Percentiles rank a stretch among this genome's conserved stretches.
Evolutionary conservation across 2,113 vertebrate genomes (phyloP).

Genomic region (Raphicerus campestris): DNA sequence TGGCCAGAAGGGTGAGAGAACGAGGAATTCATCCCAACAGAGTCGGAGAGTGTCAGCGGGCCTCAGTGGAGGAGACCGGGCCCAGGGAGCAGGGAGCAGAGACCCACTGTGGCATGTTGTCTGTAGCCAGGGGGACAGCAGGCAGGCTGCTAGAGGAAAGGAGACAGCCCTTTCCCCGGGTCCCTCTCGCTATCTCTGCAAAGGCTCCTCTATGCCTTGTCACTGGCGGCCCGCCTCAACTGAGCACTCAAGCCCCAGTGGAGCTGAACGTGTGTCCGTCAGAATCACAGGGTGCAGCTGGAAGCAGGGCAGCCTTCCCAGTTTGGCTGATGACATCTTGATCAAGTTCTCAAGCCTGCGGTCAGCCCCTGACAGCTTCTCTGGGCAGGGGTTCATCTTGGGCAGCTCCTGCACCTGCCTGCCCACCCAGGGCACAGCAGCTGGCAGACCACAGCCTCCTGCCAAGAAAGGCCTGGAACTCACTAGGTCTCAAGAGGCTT

Average conservation of each 20-base stretch:
- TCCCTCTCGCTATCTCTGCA: neutral
- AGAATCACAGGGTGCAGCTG: neutral
- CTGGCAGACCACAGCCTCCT: slow-evolving; percentile 4
- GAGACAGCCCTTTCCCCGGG: fast-evolving
- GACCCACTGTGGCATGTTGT: fast-evolving
- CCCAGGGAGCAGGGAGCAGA: neutral
- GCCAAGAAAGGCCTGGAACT: neutral
- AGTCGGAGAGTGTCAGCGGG: neutral
- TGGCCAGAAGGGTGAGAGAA: neutral
- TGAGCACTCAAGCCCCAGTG: fast-evolving
- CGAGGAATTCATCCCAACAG: neutral
- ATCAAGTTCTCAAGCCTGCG: neutral
- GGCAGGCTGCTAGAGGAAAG: neutral
- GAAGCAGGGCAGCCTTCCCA: slow-evolving; percentile 12
- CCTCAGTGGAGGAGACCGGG: neutral
- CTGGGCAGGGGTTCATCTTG: slow-evolving; percentile 15
- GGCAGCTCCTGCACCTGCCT: neutral
- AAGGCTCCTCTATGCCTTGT: neutral
- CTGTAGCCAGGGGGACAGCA: neutral
- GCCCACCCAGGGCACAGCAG: neutral
- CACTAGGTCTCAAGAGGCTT: neutral
- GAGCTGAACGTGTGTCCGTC: neutral
- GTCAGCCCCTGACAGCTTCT: slow-evolving; percentile 33
- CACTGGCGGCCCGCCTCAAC: neutral
- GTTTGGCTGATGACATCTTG: slow-evolving; percentile 9